A percentile compares a stretch with the other conserved stretches of the same genome.
phyloP scores from a whole-genome alignment of 2,797 vertebrate genomes.

The Coilia nasus region DNA sequence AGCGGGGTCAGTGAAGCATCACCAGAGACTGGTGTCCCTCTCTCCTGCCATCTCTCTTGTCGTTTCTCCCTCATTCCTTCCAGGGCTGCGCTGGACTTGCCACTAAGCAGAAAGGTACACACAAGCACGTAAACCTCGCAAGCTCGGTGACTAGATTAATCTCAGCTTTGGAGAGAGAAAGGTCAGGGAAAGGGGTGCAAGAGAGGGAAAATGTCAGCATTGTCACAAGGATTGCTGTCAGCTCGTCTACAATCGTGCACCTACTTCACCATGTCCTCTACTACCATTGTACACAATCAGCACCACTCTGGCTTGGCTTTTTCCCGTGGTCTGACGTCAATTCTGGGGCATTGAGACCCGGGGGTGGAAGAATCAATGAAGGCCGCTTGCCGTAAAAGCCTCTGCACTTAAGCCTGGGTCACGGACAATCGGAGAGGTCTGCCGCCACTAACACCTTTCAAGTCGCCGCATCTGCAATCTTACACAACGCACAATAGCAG shows the following conservation, averaged over 20 bases:
- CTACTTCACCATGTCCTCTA: not conserved
- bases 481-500: not conserved
- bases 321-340: not conserved
- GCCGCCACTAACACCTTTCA: not conserved
- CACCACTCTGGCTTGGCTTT: not conserved
- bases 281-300: not conserved
- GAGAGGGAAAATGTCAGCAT: conserved; percentile 48
- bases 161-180: conserved; percentile 40
- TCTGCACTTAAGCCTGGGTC: conserved; percentile 2
- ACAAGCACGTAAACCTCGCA: not conserved
- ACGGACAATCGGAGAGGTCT: conserved; percentile 9
- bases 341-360: not conserved
- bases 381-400: not conserved
- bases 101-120: conserved; percentile 24
- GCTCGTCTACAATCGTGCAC: conserved; percentile 29
- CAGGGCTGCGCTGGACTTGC: conserved; percentile 9
- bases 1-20: not conserved
- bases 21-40: not conserved
- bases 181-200: conserved; percentile 33
- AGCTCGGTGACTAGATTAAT: conserved; percentile 46
- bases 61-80: not conserved
- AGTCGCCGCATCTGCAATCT: not conserved
- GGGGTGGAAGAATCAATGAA: conserved; percentile 27
- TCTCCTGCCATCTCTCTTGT: not conserved
- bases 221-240: conserved; percentile 40